Conservation (phyloP, 2,113 vertebrate species). For the Romanogobio albipinnatus region DNA sequence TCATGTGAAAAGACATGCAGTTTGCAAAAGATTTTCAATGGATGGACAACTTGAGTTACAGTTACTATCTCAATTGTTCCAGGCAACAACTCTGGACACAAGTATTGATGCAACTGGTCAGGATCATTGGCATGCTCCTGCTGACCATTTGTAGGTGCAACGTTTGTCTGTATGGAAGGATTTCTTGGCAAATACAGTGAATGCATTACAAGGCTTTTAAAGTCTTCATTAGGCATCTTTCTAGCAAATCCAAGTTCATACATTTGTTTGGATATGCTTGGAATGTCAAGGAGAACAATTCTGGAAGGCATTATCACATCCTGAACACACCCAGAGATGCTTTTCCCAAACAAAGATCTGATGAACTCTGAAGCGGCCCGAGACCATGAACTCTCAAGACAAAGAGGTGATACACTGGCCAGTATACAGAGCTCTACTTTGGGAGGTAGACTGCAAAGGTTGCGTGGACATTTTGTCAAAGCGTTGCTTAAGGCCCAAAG, state of each 20-base stretch:
- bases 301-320: slow-evolving; percentile 77
- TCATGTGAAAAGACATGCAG: slow-evolving; percentile 81
- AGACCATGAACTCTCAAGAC: slow-evolving; percentile 67
- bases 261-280: slow-evolving; percentile 74
- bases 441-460: slow-evolving; percentile 78
- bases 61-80: slow-evolving; percentile 76
- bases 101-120: slow-evolving; percentile 71
- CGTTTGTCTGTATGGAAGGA: not conserved
- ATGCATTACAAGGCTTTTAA: slow-evolving; percentile 61
- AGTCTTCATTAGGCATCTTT: slow-evolving; percentile 65
- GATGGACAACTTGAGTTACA: slow-evolving; percentile 82
- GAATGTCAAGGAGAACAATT: slow-evolving; percentile 79
- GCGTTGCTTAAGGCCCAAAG: slow-evolving; percentile 51
- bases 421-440: slow-evolving; percentile 82
- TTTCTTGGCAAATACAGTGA: slow-evolving; percentile 51
- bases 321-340: slow-evolving; percentile 75
- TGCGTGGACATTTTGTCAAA: slow-evolving; percentile 73
- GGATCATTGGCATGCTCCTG: not conserved
- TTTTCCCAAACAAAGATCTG: slow-evolving; percentile 74
- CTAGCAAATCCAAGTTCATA: slow-evolving; percentile 72
- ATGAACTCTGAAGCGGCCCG: slow-evolving; percentile 76
- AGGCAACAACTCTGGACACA: slow-evolving; percentile 80
- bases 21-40: slow-evolving; percentile 81
- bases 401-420: slow-evolving; percentile 71
- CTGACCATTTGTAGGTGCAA: slow-evolving; percentile 27